phyloP scores from a whole-genome alignment of 2,888 invertebrate genomes.

The Phoronis australis region DNA sequence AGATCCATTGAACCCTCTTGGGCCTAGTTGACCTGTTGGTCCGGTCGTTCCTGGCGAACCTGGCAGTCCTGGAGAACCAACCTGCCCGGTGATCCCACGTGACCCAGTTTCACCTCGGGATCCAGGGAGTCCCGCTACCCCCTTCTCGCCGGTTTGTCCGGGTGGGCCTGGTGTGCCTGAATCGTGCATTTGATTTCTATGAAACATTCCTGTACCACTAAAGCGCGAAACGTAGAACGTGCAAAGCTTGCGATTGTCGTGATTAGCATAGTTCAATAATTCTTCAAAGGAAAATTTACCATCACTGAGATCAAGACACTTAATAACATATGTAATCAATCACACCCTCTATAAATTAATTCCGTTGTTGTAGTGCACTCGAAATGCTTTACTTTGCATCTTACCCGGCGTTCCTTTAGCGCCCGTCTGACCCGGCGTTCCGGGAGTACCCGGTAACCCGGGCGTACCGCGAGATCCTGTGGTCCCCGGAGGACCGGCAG shows the following conservation, averaged over 20 bases:
- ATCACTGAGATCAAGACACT: too few relatives aligned
- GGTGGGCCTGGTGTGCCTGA: constrained; percentile 6
- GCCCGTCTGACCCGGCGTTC: constrained; percentile 2
- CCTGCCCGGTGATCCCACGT: too few relatives aligned
- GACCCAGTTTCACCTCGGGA: too few relatives aligned
- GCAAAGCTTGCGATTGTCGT: too few relatives aligned
- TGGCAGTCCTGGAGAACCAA: constrained; percentile 7
- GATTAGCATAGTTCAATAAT: too few relatives aligned
- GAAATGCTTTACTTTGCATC: neutral
- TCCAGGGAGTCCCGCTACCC: constrained; percentile 7
- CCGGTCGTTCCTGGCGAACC: constrained; percentile 13
- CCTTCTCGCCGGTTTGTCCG: constrained; percentile 2
- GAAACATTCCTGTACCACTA: neutral
- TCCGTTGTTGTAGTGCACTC: neutral
- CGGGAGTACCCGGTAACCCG: constrained; percentile 7
- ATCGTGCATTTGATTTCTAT: neutral
- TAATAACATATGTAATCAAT: too few relatives aligned
- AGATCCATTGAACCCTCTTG: constrained; percentile 24
- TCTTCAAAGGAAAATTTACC: too few relatives aligned
- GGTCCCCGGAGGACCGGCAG: constrained; percentile 7
- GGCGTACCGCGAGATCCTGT: constrained; percentile 6
- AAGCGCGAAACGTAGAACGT: too few relatives aligned
- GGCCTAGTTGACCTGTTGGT: constrained; percentile 10
- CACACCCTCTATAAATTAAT: too few relatives aligned
- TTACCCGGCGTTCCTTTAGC: neutral